A percentile compares a stretch with the other conserved stretches of the same genome.
These are phyloP conservation scores for Timema podura DNA, from an alignment of 2,888 invertebrate genomes.

Conservation along the genomic window DNA sequence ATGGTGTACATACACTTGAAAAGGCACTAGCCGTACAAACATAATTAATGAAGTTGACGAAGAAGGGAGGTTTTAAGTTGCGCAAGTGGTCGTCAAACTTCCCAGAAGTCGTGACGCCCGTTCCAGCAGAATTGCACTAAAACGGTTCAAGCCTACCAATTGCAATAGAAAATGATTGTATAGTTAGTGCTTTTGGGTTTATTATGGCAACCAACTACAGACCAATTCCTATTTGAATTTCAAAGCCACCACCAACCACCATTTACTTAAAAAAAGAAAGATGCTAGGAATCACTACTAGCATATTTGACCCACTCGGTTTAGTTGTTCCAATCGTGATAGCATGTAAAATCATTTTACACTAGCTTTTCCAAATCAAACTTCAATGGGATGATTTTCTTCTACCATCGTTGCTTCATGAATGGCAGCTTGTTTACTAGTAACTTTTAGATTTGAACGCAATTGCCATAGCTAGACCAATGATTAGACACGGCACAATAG, in stretches of 20 bases:
- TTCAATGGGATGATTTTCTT: constrained; percentile 35
- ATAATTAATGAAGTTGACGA: neutral
- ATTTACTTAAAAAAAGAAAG: too few species aligned
- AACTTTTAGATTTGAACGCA: neutral
- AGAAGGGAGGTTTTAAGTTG: neutral
- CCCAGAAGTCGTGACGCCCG: neutral
- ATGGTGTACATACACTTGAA: neutral
- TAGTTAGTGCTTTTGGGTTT: too few species aligned
- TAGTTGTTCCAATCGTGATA: constrained; percentile 19
- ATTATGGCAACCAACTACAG: too few species aligned
- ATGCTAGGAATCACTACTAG: too few species aligned
- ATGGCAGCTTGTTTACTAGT: neutral
- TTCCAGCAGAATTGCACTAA: neutral
- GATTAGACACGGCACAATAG: too few species aligned
- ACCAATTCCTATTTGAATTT: too few species aligned
- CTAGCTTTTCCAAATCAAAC: constrained; percentile 32
- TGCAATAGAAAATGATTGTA: too few species aligned
- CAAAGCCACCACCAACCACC: too few species aligned
- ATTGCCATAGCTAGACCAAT: too few species aligned
- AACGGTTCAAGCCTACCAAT: neutral
- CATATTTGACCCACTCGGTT: neutral
- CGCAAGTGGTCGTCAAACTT: neutral
- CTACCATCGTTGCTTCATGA: constrained; percentile 17
- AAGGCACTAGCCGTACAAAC: neutral
- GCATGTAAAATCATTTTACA: constrained; percentile 34